These are phyloP conservation scores for Macrotis lagotis DNA, from an alignment of 2,113 vertebrate species.

Conservation along the genomic window DNA sequence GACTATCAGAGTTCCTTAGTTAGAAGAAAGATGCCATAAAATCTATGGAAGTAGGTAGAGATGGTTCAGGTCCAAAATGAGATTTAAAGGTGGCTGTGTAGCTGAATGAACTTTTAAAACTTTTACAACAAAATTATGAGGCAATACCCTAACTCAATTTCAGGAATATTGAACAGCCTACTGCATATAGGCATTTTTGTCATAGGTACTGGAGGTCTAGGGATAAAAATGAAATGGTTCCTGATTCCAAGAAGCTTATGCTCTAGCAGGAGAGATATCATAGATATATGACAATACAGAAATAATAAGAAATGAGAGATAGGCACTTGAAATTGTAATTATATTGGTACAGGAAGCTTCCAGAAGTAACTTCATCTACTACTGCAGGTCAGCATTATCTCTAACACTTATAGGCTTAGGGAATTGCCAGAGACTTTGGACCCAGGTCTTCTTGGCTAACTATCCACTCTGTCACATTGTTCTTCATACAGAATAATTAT, in stretches of 20 bases:
- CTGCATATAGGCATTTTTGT: conserved; percentile 9
- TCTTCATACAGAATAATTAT: neutral
- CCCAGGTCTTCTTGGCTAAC: neutral
- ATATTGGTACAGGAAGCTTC: neutral
- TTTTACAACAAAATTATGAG: no score
- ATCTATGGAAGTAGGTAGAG: neutral
- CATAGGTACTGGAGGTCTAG: conserved; percentile 22
- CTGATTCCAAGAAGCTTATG: neutral
- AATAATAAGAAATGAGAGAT: neutral
- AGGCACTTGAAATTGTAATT: neutral
- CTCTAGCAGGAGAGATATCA: neutral
- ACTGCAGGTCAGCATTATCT: neutral
- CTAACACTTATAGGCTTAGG: neutral
- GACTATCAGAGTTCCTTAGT: neutral
- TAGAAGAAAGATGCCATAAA: neutral
- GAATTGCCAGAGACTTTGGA: neutral
- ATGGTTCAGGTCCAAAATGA: neutral
- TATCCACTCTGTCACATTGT: neutral
- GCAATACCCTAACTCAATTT: neutral
- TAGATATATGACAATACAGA: neutral
- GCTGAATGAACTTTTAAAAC: neutral
- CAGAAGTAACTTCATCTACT: neutral
- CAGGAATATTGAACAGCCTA: neutral
- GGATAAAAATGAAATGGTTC: conserved; percentile 9
- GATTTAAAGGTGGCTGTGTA: neutral